These are phyloP conservation scores for Larimichthys crocea DNA, from an alignment of 2,113 vertebrate species.

Conservation along the genomic window DNA sequence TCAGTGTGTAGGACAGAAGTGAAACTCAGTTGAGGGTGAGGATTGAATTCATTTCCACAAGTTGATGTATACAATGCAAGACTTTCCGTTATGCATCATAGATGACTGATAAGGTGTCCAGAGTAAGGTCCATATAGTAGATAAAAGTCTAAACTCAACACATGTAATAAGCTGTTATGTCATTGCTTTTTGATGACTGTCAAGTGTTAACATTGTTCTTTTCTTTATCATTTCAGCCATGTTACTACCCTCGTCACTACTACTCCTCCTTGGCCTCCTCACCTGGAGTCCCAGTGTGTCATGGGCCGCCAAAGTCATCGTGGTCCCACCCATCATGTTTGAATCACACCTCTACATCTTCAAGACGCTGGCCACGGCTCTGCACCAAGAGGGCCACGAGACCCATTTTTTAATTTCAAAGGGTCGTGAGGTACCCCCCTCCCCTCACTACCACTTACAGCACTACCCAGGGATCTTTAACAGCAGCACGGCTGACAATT, in stretches of 20 bases:
- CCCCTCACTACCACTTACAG: slow-evolving; percentile 91
- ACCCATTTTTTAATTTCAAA: slow-evolving; percentile 95
- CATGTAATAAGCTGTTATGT: neutral
- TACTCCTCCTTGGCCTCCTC: slow-evolving; percentile 67
- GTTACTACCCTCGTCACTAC: slow-evolving; percentile 85
- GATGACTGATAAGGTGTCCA: neutral
- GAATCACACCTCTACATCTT: slow-evolving; percentile 99
- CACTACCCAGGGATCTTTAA: slow-evolving; percentile 98
- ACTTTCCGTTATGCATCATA: neutral
- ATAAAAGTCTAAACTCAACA: neutral
- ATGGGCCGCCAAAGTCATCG: slow-evolving; percentile 93
- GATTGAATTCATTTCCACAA: neutral
- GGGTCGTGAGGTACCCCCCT: slow-evolving; percentile 90
- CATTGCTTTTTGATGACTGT: neutral
- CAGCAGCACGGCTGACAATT: slow-evolving; percentile 93
- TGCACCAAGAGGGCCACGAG: slow-evolving; percentile 93
- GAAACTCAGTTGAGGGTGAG: neutral
- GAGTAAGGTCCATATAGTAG: neutral
- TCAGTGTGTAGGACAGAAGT: neutral
- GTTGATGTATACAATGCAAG: neutral
- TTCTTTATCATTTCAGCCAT: slow-evolving; percentile 86
- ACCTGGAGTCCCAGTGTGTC: slow-evolving; percentile 77
- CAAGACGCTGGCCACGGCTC: slow-evolving; percentile 93
- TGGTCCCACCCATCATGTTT: slow-evolving; percentile 99
- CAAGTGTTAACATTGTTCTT: slow-evolving; percentile 31